A percentile compares a stretch with the other conserved stretches of the same genome.
Conservation (phyloP, 2,113 vertebrate species). For the Cyanoderma ruficeps region DNA sequence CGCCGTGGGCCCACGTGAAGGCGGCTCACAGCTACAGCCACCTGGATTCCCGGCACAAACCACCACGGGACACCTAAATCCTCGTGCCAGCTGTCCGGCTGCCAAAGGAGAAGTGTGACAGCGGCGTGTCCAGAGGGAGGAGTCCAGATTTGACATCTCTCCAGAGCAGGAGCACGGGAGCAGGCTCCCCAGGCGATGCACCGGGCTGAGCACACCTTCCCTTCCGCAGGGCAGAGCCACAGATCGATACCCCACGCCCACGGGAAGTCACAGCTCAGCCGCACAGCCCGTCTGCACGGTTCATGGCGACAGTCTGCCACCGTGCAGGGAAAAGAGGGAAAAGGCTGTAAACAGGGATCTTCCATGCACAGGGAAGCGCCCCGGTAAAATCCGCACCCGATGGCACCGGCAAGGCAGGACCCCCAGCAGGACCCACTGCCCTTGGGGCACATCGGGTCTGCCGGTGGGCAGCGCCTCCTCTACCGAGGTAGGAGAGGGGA, state of each 20-base stretch:
- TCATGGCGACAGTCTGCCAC: background rate
- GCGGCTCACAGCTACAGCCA: background rate
- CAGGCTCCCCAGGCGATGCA: accelerated
- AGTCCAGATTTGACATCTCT: background rate
- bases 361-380: background rate
- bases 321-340: background rate
- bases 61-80: background rate
- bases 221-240: background rate
- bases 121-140: accelerated
- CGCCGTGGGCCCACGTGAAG: background rate
- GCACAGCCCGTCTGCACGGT: background rate
- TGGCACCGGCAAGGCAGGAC: background rate
- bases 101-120: background rate
- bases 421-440: accelerated
- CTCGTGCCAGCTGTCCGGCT: background rate
- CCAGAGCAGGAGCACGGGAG: background rate
- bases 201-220: background rate
- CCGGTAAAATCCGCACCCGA: background rate
- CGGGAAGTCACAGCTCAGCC: background rate
- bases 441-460: background rate
- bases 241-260: background rate
- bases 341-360: background rate
- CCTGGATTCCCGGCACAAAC: background rate
- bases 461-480: background rate
- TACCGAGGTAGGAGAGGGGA: background rate